phyloP scores from a whole-genome alignment of 2,113 vertebrate genomes.

The Lophotis ruficrista region DNA sequence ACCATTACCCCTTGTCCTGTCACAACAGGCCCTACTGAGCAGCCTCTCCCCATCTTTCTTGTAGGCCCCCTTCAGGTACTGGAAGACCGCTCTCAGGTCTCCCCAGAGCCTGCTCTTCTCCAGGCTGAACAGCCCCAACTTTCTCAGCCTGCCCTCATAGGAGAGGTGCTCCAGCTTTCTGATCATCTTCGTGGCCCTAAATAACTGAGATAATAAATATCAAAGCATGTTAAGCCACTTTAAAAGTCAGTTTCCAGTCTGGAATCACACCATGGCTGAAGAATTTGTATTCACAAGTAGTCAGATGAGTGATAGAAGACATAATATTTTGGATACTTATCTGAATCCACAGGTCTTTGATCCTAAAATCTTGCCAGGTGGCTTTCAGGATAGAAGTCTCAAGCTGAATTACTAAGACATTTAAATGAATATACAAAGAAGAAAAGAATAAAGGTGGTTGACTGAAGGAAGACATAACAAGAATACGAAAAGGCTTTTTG shows the following conservation, averaged over 20 bases:
- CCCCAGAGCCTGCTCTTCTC: too few relatives aligned
- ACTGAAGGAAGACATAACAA: not conserved
- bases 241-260: not conserved
- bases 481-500: not conserved
- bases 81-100: too few relatives aligned
- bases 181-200: too few relatives aligned
- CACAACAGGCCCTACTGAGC: too few relatives aligned
- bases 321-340: not conserved
- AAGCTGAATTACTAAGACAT: not conserved
- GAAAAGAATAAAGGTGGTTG: not conserved
- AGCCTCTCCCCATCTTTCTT: too few relatives aligned
- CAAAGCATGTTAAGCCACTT: not conserved
- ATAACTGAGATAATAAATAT: not conserved
- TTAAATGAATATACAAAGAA: not conserved
- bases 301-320: not conserved
- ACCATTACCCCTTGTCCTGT: too few relatives aligned
- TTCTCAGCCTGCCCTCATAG: too few relatives aligned
- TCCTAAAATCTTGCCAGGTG: not conserved
- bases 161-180: too few relatives aligned
- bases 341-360: not conserved
- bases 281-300: not conserved
- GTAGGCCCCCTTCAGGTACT: too few relatives aligned
- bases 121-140: too few relatives aligned
- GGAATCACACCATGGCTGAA: not conserved
- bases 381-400: not conserved